phyloP scores from a whole-genome alignment of 2,888 invertebrate species.

The Automeris io region DNA sequence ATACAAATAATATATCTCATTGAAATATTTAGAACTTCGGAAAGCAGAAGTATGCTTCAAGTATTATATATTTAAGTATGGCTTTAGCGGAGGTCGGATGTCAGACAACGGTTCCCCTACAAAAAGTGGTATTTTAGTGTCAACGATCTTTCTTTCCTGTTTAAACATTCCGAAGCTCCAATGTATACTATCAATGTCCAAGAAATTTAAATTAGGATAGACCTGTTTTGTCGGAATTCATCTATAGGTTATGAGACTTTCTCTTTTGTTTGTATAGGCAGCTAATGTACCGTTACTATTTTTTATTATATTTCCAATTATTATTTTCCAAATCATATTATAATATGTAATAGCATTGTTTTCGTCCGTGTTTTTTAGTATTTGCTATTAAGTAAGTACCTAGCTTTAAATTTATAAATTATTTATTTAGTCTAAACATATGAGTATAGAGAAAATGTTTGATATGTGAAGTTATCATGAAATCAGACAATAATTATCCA shows the following conservation, averaged over 20 bases:
- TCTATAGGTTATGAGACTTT: constrained; percentile 20
- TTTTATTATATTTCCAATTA: not conserved
- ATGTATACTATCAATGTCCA: constrained; percentile 12
- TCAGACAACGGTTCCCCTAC: constrained; percentile 9
- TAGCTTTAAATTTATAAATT: too few relatives aligned
- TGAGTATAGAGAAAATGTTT: too few relatives aligned
- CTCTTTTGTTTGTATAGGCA: constrained; percentile 16
- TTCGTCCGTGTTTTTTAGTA: too few relatives aligned
- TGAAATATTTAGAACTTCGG: too few relatives aligned
- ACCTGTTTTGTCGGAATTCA: constrained; percentile 22
- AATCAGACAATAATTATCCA: too few relatives aligned
- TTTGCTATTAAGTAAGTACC: too few relatives aligned
- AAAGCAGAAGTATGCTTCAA: too few relatives aligned
- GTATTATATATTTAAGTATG: not conserved
- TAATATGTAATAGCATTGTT: too few relatives aligned
- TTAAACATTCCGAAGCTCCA: constrained; percentile 21
- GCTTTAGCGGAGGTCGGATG: constrained; percentile 2
- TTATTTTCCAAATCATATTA: too few relatives aligned
- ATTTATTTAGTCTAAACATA: too few relatives aligned
- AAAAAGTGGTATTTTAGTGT: constrained; percentile 25
- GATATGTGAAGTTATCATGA: too few relatives aligned
- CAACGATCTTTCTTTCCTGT: constrained; percentile 31
- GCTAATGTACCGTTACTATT: constrained; percentile 12
- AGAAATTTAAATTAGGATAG: constrained; percentile 17
- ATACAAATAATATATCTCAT: too few relatives aligned